Conservation (phyloP, 2,888 invertebrate genomes). For the Scaptomyza cyrtandrae region DNA sequence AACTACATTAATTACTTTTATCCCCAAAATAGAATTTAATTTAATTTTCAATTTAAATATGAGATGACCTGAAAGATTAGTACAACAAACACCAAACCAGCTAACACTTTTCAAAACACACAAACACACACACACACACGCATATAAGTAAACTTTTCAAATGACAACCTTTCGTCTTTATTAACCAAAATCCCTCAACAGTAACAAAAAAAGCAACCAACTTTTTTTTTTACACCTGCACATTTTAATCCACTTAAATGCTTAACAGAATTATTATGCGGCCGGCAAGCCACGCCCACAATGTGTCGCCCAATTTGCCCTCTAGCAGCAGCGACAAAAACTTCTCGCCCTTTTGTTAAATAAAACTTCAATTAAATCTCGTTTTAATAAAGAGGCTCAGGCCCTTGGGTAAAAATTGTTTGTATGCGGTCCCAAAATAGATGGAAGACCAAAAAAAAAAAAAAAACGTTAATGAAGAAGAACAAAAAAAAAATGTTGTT, state of each 20-base stretch:
- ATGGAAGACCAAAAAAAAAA: constrained; percentile 48
- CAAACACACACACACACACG: constrained; percentile 6
- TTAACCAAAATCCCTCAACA: constrained; percentile 3
- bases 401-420: constrained; percentile 48
- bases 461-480: constrained; percentile 14
- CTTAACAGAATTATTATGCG: constrained; percentile 75
- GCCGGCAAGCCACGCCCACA: constrained; percentile 49
- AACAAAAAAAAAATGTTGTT: constrained; percentile 40
- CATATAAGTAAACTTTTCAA: constrained; percentile 64
- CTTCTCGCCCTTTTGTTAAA: constrained; percentile 60
- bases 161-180: constrained; percentile 70
- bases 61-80: constrained; percentile 52
- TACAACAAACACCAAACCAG: constrained; percentile 14
- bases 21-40: constrained; percentile 15
- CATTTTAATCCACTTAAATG: constrained; percentile 78
- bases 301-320: background rate
- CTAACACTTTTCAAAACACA: constrained; percentile 17
- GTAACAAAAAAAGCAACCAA: constrained; percentile 12
- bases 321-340: constrained; percentile 25
- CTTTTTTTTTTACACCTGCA: constrained; percentile 58
- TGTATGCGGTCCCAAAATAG: constrained; percentile 57
- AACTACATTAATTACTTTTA: constrained; percentile 2
- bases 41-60: constrained; percentile 27
- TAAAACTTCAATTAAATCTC: constrained; percentile 78
- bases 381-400: constrained; percentile 57